Base-by-base conservation (phyloP, 1,140 invertebrate genomes). In the Cotesia vestalis region DNA sequence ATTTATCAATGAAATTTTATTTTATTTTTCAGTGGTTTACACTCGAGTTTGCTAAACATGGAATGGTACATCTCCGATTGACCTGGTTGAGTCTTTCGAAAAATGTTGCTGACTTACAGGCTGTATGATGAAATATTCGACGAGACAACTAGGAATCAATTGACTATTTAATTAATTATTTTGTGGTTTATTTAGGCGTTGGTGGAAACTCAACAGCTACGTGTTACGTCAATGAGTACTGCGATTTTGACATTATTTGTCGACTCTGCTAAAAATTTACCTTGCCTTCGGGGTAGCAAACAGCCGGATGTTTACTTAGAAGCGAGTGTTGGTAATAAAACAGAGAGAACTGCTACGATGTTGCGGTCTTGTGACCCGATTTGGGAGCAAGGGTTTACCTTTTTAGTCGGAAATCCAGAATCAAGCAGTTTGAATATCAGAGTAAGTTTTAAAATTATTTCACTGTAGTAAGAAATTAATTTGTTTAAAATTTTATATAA, bases 1-100 rank as follows among this genome's bases (percentile, higher is more conserved):
- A 66, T n/a, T 51, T 62, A 51, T 12, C 53, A 17, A 1, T 5
- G 0, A 14, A 51, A 53, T 52, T 55, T 57, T 9, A 68, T 72
- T 60, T 77, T 77, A 69, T 73, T 78, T 76, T 77, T 88, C 79
- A 97, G 95, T 98, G 96, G 96, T 89, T 97, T 64, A 94, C 95
- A 0, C 88, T 99, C 73, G 96, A 98, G 84, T 93, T 97, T 87
- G 96, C 95, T 3, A 97, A 96, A 86, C 95, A 95, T 80, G 97
- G 97, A 46, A 92, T 95, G 88, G 89, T 98, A 1, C 95, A 98
- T 84, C 79, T 98, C 36, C 90, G 94, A 71, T 86, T 97, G 27
- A 92, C 91, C 3, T 99, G 97, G 97, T 90, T 98, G 66, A 91
- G 91, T 71, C 88, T 98, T 40, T 92, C 92, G 14, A 89, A 91